A percentile compares a stretch with the other conserved stretches of the same genome.
phyloP scores from a whole-genome alignment of 2,113 vertebrate genomes.

The Equus quagga region DNA sequence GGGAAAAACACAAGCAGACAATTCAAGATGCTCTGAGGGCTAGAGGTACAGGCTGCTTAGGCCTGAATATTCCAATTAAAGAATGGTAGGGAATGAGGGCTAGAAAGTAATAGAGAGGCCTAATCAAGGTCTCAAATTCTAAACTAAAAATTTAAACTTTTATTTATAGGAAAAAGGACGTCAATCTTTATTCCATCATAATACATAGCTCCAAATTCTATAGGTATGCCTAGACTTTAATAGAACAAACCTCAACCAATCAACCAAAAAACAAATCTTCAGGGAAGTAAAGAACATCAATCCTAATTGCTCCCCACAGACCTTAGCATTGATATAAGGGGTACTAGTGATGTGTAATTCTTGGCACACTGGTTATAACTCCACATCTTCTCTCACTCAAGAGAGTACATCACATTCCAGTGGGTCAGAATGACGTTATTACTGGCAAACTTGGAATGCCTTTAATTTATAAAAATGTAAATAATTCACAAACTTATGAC shows the following conservation, averaged over 20 bases:
- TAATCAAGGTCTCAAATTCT: background rate
- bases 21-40: background rate
- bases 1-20: background rate
- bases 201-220: background rate
- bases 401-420: background rate
- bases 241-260: background rate
- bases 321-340: background rate
- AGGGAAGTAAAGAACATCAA: background rate
- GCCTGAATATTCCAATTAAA: conserved; percentile 2
- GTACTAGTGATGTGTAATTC: background rate
- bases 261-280: background rate
- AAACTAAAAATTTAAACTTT: background rate
- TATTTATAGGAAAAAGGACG: background rate
- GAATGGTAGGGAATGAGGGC: background rate
- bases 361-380: background rate
- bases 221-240: background rate
- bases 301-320: background rate
- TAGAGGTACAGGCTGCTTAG: background rate
- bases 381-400: background rate
- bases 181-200: background rate
- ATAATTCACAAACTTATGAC: background rate
- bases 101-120: background rate
- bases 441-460: background rate
- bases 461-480: conserved; percentile 33
- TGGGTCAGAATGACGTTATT: background rate